These are phyloP conservation scores for Diorhabda elongata DNA, from an alignment of 1,140 invertebrate genomes.

Conservation along the genomic window DNA sequence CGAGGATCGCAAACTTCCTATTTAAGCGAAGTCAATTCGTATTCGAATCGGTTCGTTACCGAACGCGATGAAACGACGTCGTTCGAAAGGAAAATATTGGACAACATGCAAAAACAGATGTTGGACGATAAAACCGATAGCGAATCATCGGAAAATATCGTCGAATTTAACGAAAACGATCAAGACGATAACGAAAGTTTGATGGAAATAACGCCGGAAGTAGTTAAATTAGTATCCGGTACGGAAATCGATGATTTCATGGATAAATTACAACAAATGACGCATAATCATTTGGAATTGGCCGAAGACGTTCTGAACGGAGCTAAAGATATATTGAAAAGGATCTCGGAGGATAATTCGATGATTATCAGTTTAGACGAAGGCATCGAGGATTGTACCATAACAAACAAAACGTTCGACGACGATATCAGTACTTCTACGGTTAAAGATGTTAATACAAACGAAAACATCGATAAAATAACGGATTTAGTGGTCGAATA, in stretches of 20 bases:
- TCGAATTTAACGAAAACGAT: slow-evolving; percentile 27
- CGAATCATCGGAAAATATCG: slow-evolving; percentile 9
- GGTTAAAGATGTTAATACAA: neutral
- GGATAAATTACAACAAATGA: too few relatives aligned
- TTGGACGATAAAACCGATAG: slow-evolving; percentile 20
- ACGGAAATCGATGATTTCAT: neutral
- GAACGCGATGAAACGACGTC: slow-evolving; percentile 9
- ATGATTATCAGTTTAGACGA: slow-evolving; percentile 29
- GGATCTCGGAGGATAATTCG: neutral
- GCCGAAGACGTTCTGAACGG: slow-evolving; percentile 6
- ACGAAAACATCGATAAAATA: slow-evolving; percentile 7
- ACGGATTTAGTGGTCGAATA: slow-evolving; percentile 33
- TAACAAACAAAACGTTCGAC: neutral
- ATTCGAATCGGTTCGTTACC: slow-evolving; percentile 19
- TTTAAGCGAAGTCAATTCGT: slow-evolving; percentile 22
- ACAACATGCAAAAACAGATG: slow-evolving; percentile 31
- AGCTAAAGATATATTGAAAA: slow-evolving; percentile 15
- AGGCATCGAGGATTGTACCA: slow-evolving; percentile 33
- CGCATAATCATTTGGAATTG: neutral
- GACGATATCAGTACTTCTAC: neutral
- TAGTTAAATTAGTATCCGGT: slow-evolving; percentile 3
- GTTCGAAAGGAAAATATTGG: slow-evolving; percentile 36
- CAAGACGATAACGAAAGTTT: slow-evolving; percentile 20
- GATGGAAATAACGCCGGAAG: slow-evolving; percentile 21
- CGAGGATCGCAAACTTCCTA: slow-evolving; percentile 37